Percentiles rank a stretch among this genome's conserved stretches.
These are phyloP conservation scores for Microctonus hyperodae DNA, from an alignment of 2,888 invertebrate genomes.

Conservation along the genomic window DNA sequence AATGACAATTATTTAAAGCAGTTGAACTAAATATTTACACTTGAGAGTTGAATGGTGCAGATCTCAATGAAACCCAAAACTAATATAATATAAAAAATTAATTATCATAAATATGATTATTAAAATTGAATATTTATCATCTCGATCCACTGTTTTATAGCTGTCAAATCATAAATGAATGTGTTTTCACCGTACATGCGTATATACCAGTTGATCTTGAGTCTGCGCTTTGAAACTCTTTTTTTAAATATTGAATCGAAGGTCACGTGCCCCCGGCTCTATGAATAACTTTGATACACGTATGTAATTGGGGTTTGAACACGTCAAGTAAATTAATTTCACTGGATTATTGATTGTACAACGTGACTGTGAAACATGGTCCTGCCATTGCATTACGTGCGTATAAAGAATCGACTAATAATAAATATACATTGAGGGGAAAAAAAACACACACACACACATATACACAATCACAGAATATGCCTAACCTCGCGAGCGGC, in stretches of 20 bases:
- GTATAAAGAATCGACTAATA: neutral
- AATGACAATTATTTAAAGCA: too few relatives aligned
- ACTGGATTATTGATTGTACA: neutral
- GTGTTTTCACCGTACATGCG: constrained; percentile 25
- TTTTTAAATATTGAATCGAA: constrained; percentile 23
- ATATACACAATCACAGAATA: constrained; percentile 41
- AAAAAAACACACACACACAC: constrained; percentile 35
- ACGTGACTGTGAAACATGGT: neutral
- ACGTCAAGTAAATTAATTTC: neutral
- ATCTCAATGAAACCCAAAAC: neutral
- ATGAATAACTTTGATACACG: neutral
- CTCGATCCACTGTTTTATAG: neutral
- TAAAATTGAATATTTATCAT: constrained; percentile 6
- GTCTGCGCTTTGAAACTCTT: constrained; percentile 32
- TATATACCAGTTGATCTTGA: constrained; percentile 27
- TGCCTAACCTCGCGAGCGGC: constrained; percentile 61
- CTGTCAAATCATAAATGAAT: constrained; percentile 20
- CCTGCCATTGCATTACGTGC: constrained; percentile 4
- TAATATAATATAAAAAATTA: neutral
- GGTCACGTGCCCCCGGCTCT: constrained; percentile 35
- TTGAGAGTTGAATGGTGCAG: too few relatives aligned
- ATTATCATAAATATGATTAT: neutral
- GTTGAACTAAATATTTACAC: too few relatives aligned
- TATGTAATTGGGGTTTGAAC: neutral
- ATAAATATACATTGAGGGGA: constrained; percentile 26